Conservation (phyloP, 2,113 vertebrate species). For the Myocastor coypus region DNA sequence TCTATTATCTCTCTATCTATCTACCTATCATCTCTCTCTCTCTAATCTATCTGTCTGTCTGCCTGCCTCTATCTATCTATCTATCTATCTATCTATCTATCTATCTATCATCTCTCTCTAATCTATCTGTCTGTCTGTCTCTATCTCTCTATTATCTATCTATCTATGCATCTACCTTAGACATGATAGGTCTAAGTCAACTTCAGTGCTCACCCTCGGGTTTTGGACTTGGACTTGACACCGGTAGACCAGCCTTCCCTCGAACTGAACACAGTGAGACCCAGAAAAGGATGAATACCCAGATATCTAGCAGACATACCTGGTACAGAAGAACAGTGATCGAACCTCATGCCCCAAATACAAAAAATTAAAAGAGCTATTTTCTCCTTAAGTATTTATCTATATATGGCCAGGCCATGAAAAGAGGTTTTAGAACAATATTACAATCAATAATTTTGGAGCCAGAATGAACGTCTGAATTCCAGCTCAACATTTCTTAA, state of each 20-base stretch:
- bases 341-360: not conserved
- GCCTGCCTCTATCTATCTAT: too few relatives aligned
- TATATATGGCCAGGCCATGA: not conserved
- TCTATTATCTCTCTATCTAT: too few relatives aligned
- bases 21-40: too few relatives aligned
- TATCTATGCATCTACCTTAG: too few relatives aligned
- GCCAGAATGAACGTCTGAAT: not conserved
- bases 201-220: accelerated
- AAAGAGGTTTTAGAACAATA: not conserved
- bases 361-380: not conserved
- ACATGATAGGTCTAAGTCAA: accelerated
- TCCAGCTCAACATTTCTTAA: not conserved
- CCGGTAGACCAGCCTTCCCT: not conserved
- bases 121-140: too few relatives aligned
- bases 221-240: not conserved
- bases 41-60: too few relatives aligned
- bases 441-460: not conserved
- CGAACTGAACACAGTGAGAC: not conserved
- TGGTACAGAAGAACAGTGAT: not conserved
- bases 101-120: too few relatives aligned
- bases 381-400: not conserved
- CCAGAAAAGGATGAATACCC: not conserved
- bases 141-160: too few relatives aligned
- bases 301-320: not conserved
- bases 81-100: too few relatives aligned